phyloP scores from a whole-genome alignment of 2,113 vertebrate species.

The Pithys albifrons region DNA sequence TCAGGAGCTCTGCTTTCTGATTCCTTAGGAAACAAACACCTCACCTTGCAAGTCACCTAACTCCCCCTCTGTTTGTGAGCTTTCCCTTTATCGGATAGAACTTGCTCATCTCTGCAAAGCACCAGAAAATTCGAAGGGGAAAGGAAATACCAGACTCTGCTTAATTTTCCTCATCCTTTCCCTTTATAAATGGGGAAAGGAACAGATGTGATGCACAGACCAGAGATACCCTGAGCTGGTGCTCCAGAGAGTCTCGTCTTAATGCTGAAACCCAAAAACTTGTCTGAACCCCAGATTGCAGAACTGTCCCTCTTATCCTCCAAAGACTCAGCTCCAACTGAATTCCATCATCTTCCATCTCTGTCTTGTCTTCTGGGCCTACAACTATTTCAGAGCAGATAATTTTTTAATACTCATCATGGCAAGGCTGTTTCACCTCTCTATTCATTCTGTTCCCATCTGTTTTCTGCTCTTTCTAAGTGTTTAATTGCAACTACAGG shows the following conservation, averaged over 20 bases:
- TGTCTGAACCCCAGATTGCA: background rate
- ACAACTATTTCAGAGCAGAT: background rate
- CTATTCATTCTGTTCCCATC: background rate
- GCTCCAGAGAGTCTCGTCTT: background rate
- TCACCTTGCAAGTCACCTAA: background rate
- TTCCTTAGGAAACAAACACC: background rate
- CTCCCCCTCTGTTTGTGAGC: fast-evolving
- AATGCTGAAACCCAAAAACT: background rate
- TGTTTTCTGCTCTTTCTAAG: background rate
- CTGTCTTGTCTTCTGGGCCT: background rate
- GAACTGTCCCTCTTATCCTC: background rate
- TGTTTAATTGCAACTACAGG: background rate
- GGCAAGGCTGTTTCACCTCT: background rate
- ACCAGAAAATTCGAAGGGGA: background rate
- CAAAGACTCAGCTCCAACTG: background rate
- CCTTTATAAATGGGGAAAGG: background rate
- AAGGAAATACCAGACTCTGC: background rate
- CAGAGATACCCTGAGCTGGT: fast-evolving
- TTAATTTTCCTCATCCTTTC: background rate
- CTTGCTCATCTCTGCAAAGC: background rate
- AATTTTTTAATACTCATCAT: background rate
- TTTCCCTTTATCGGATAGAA: background rate
- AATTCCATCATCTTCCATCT: background rate
- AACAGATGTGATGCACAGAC: background rate
- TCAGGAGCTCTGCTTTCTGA: background rate